These are phyloP conservation scores for Sepioteuthis lessoniana DNA, from an alignment of 2,888 invertebrate genomes.

Conservation along the genomic window DNA sequence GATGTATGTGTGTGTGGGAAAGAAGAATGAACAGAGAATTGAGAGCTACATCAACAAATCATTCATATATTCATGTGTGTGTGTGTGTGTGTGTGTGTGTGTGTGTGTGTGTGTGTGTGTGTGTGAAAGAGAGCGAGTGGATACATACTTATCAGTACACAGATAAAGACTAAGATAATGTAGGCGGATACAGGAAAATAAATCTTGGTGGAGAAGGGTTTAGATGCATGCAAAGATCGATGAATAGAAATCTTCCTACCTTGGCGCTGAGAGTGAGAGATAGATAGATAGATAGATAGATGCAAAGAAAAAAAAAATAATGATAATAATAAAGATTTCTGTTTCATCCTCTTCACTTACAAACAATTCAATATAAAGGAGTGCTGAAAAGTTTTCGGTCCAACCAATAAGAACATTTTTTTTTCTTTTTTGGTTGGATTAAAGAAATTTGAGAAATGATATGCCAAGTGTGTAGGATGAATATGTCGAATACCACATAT, in stretches of 20 bases:
- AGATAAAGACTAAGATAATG: not conserved
- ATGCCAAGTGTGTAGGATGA: too few species aligned
- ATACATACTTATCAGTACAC: not conserved
- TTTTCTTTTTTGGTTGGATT: too few species aligned
- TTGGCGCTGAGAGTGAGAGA: not conserved
- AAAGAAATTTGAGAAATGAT: too few species aligned
- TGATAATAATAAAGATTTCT: too few species aligned
- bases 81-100: not conserved
- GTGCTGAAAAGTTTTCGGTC: too few species aligned
- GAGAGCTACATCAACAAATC: too few species aligned
- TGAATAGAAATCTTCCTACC: not conserved
- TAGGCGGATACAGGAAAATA: not conserved
- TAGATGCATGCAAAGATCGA: not conserved
- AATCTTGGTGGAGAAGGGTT: not conserved
- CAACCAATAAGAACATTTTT: too few species aligned
- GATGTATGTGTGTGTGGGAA: not conserved
- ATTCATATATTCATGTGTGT: too few species aligned
- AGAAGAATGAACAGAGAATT: too few species aligned
- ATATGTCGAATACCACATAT: too few species aligned
- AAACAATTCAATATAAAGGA: too few species aligned
- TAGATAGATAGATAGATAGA: not conserved
- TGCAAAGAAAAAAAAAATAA: not conserved
- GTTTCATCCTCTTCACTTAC: too few species aligned
- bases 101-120: not conserved
- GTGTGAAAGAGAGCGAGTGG: not conserved